Conservation (phyloP, 2,113 vertebrate species). For the Oncorhynchus kisutch region DNA sequence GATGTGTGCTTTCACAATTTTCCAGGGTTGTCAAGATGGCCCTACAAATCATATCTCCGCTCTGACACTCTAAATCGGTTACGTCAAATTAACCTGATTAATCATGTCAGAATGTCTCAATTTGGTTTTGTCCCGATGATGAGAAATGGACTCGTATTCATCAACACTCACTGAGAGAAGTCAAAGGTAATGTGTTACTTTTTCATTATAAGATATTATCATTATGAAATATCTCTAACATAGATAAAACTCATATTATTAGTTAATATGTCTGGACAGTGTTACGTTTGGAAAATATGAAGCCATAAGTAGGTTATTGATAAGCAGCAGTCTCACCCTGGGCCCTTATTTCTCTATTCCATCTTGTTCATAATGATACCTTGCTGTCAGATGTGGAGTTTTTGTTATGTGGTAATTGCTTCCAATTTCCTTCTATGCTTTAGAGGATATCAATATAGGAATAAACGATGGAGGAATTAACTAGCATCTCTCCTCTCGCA, state of each 20-base stretch:
- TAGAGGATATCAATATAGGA: constrained; percentile 47
- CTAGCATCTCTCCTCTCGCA: constrained; percentile 14
- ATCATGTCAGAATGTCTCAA: constrained; percentile 51
- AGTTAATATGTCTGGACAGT: neutral
- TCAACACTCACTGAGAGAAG: constrained; percentile 29
- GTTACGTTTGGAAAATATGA: too few species aligned
- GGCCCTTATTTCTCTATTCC: too few species aligned
- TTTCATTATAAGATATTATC: neutral
- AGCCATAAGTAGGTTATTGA: too few species aligned
- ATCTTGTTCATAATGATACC: neutral
- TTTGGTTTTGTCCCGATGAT: constrained; percentile 53
- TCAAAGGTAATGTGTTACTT: neutral
- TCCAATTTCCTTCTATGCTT: constrained; percentile 7
- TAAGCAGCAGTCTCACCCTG: too few species aligned
- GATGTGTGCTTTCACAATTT: constrained; percentile 47
- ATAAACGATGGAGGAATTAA: constrained; percentile 41
- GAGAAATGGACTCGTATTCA: constrained; percentile 49
- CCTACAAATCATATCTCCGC: constrained; percentile 49
- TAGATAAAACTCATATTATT: neutral
- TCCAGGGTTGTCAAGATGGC: constrained; percentile 39
- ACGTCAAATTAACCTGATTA: constrained; percentile 71
- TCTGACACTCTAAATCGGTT: constrained; percentile 66
- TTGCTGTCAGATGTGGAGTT: constrained; percentile 27
- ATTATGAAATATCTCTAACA: neutral
- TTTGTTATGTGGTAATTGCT: constrained; percentile 47